Evolutionary conservation across 2,888 invertebrate genomes (phyloP), one percentile per base, ranked within the genome.

Genomic region (Molorchus minor): DNA sequence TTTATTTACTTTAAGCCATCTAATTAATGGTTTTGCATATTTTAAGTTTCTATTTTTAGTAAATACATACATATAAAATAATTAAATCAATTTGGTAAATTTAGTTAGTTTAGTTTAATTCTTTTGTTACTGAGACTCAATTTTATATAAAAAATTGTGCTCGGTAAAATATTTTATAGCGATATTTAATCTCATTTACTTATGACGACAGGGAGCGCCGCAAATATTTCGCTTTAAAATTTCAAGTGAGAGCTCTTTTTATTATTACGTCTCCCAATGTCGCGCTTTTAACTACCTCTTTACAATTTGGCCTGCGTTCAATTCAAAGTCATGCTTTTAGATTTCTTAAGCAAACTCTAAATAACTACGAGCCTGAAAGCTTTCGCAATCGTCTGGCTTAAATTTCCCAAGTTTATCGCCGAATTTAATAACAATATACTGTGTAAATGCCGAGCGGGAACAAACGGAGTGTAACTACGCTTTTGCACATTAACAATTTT

Each of bases 401-500:
- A 47, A 47, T 47, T 47, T 20, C 19, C 35, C 12, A 30, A 47
- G 20, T 47, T 35, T 47, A 36, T 36, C 12, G 36, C 47, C 12
- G 21, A 47, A 47, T 47, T 47, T 47, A 47, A 35, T 35, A 47
- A 47, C 47, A 47, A 35, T 21, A 21, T 19, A 36, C 43, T 44
- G 33, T 36, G 35, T 47, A 47, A 47, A 47, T 47, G 17, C 47
- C 19, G 13, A 21, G 35, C 10, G 33, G 45, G 33, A 35, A 20
- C 36, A 35, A 47, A 47, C 47, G 35, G 21, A 47, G 36, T 47
- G 47, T 35, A 47, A 21, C 47, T 21, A 47, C 47, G 20, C 21
- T 33, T 35, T 47, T 47, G 36, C 19, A 30, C 35, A n/a, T 33
- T 45, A 29, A 33, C 45, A 45, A 33, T 15, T 45, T 33, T 30